Percentiles rank a stretch among this genome's conserved stretches.
Conservation (phyloP, 2,113 vertebrate genomes). For the Macquaria australasica region DNA sequence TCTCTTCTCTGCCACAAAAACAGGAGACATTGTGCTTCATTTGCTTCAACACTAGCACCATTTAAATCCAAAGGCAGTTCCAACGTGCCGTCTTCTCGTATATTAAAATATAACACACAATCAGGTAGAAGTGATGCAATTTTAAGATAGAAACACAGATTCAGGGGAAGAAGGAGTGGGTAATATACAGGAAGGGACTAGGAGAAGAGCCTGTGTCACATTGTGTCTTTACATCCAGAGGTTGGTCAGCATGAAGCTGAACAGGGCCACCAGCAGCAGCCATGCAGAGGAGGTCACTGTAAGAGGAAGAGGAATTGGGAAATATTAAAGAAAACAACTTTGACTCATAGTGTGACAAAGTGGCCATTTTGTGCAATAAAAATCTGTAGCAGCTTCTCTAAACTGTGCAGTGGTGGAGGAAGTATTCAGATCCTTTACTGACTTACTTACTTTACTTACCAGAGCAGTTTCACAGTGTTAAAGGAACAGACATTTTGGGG, state of each 20-base stretch:
- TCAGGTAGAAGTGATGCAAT: constrained; percentile 14
- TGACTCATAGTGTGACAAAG: background rate
- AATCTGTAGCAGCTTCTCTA: background rate
- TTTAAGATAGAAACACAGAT: background rate
- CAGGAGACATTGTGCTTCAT: background rate
- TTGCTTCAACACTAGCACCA: background rate
- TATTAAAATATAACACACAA: constrained; percentile 19
- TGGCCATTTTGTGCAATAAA: background rate
- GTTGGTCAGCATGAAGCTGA: constrained; percentile 64
- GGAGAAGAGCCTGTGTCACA: background rate
- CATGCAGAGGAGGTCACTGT: constrained; percentile 70
- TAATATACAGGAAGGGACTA: background rate
- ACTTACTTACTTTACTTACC: background rate
- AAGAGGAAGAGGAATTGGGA: constrained; percentile 2
- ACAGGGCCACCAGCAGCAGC: constrained; percentile 64
- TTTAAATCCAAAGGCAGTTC: constrained; percentile 45
- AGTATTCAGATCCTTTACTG: too few species aligned
- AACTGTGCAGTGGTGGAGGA: background rate
- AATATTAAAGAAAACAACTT: background rate
- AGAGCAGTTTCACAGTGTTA: background rate
- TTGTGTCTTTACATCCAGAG: constrained; percentile 53
- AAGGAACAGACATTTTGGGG: too few species aligned
- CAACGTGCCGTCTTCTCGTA: constrained; percentile 3
- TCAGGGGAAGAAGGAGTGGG: background rate
- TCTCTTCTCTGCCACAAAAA: constrained; percentile 23